Conservation (phyloP, 2,888 invertebrate genomes). For the Nephrotoma guestfalica region DNA sequence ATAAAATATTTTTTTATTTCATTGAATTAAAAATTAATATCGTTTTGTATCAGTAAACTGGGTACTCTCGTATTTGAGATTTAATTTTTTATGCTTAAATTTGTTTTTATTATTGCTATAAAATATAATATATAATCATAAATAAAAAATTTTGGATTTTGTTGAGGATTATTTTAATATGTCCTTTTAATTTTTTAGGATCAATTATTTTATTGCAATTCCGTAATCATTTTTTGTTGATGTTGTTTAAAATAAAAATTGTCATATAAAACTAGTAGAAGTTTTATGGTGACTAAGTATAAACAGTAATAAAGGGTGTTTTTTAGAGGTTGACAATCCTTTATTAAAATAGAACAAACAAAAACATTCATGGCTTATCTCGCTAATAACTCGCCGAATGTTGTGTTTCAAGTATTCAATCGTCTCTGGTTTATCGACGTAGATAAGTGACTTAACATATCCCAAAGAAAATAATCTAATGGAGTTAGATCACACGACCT, state of each 20-base stretch:
- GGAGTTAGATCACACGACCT: no score
- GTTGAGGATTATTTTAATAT: background rate
- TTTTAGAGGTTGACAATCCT: no score
- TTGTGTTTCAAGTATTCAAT: no score
- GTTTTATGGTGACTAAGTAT: no score
- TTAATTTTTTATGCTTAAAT: background rate
- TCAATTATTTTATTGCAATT: background rate
- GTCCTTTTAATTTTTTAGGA: background rate
- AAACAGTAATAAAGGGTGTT: no score
- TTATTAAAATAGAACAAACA: no score
- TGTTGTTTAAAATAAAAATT: background rate
- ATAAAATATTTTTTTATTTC: background rate
- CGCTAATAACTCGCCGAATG: no score
- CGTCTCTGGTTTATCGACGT: no score
- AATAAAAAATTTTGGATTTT: background rate
- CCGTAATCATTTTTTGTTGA: background rate
- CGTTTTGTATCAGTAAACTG: background rate
- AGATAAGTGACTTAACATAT: no score
- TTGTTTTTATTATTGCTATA: background rate
- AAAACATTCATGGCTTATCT: no score
- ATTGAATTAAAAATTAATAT: background rate
- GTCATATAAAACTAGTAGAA: no score
- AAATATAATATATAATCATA: background rate
- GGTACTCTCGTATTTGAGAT: background rate
- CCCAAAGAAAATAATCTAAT: no score